Percentiles rank a stretch among this genome's conserved stretches.
Conservation (phyloP, 2,797 vertebrate genomes). For the Anabacerthia variegaticeps region DNA sequence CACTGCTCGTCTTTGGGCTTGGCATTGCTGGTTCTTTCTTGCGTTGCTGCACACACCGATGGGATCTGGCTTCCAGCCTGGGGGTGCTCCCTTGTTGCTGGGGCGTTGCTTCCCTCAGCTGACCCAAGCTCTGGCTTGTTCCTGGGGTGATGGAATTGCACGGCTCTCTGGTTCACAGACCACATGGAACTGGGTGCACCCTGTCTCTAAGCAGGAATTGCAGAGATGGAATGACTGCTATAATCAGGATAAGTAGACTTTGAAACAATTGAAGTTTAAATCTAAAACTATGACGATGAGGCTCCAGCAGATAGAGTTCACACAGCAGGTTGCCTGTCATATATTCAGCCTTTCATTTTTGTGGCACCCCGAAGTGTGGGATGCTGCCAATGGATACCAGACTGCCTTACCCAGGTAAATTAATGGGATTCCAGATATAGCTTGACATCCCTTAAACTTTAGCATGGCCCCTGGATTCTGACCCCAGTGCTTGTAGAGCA, state of each 20-base stretch:
- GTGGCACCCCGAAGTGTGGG: not conserved
- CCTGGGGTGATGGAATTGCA: not conserved
- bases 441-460: not conserved
- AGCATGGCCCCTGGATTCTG: not conserved
- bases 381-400: not conserved
- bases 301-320: not conserved
- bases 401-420: not conserved
- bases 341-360: not conserved
- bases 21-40: not conserved
- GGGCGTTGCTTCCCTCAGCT: not conserved
- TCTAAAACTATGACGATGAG: slow-evolving; percentile 32
- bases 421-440: not conserved
- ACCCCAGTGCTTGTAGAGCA: not conserved
- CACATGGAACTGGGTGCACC: slow-evolving; percentile 37
- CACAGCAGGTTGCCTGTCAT: not conserved
- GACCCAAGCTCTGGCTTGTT: not conserved
- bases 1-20: not conserved
- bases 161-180: not conserved
- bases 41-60: not conserved
- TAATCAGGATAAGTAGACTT: slow-evolving; percentile 5
- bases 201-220: not conserved
- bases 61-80: not conserved
- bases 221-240: not conserved
- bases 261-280: slow-evolving; percentile 71
- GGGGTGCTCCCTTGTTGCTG: not conserved